These are phyloP conservation scores for Metopia argyrocephala DNA, from an alignment of 2,888 invertebrate genomes.

Conservation along the genomic window DNA sequence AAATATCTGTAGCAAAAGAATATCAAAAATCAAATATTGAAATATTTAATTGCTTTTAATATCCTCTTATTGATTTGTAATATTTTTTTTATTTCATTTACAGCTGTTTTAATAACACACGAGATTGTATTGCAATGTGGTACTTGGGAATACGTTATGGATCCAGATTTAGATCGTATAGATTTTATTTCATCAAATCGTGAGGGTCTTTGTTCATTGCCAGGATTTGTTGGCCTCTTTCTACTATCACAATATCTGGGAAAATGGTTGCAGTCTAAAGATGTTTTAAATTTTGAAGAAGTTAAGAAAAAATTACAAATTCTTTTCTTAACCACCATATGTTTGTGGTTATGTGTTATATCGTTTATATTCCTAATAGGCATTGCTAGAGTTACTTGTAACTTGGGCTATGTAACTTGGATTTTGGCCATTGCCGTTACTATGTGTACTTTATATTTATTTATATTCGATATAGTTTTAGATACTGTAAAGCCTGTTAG, in stretches of 20 bases:
- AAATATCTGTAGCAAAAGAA: no score
- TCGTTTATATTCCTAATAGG: constrained; percentile 80
- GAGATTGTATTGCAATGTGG: constrained; percentile 83
- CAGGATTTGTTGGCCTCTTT: constrained; percentile 92
- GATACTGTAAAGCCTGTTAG: constrained; percentile 55
- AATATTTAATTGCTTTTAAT: no score
- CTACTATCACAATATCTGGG: constrained; percentile 84
- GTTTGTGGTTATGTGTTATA: constrained; percentile 79
- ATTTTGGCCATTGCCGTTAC: constrained; percentile 83
- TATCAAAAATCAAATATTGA: no score
- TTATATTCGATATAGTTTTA: constrained; percentile 77
- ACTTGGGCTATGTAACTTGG: constrained; percentile 89
- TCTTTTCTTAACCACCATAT: constrained; percentile 68
- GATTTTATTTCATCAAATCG: constrained; percentile 89
- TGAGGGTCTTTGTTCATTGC: constrained; percentile 92
- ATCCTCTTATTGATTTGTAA: no score
- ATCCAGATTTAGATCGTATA: constrained; percentile 80
- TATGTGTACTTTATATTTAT: constrained; percentile 83
- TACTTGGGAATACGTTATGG: constrained; percentile 86
- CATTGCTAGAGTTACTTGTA: constrained; percentile 89
- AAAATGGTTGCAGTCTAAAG: constrained; percentile 79
- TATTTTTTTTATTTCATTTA: constrained; percentile 26
- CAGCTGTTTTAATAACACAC: constrained; percentile 82
- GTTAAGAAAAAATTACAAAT: constrained; percentile 69
- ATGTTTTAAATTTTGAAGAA: constrained; percentile 70